Evolutionary conservation across 2,113 vertebrate genomes (phyloP).

Genomic region (Pedetes capensis): DNA sequence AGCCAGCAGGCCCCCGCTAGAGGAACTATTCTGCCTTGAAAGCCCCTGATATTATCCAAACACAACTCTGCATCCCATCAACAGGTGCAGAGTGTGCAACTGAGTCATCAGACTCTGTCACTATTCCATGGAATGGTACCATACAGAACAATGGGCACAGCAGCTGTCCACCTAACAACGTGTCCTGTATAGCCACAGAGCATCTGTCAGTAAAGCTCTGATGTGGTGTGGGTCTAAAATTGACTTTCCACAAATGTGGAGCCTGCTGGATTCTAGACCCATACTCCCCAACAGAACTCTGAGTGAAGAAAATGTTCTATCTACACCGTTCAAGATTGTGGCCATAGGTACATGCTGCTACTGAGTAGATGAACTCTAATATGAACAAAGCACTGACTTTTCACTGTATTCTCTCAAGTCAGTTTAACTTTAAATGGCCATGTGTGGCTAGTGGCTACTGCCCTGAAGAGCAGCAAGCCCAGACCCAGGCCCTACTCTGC

Average conservation of each 20-base stretch:
- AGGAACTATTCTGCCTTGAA: neutral
- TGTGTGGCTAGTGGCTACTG: neutral
- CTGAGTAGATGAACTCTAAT: neutral
- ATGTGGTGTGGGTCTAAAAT: fast-evolving
- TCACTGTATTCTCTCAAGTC: neutral
- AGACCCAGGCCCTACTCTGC: too few relatives aligned
- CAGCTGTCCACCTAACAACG: neutral
- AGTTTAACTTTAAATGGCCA: neutral
- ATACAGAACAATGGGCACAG: fast-evolving
- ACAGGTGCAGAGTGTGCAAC: neutral
- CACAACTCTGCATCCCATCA: too few relatives aligned
- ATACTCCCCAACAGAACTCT: neutral
- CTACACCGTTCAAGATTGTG: neutral
- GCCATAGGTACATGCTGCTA: neutral
- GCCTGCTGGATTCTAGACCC: neutral
- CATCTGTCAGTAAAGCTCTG: neutral
- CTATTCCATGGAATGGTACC: too few relatives aligned
- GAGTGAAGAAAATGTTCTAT: neutral
- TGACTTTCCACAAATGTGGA: neutral
- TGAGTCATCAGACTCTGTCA: neutral
- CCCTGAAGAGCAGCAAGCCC: neutral
- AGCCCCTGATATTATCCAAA: neutral
- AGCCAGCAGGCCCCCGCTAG: too few relatives aligned
- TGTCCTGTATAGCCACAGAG: neutral
- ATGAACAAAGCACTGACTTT: neutral